These are phyloP conservation scores for Orthosia gothica DNA, from an alignment of 2,888 invertebrate species.

Conservation along the genomic window DNA sequence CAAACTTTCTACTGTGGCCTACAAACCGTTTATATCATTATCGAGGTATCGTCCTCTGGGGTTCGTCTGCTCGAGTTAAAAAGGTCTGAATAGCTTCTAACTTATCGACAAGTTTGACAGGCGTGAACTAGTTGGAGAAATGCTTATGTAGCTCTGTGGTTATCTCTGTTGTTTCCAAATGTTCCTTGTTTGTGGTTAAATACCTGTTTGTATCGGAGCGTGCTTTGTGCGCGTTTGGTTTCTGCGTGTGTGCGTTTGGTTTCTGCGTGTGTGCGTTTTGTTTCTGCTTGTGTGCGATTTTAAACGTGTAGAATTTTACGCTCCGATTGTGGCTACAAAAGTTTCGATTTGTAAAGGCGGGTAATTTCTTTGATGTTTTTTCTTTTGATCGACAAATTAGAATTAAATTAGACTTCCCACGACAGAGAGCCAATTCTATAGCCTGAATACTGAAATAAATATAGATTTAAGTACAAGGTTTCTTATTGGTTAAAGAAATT, in stretches of 20 bases:
- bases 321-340: background rate
- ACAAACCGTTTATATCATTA: conserved; percentile 28
- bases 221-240: background rate
- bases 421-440: background rate
- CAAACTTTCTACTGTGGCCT: background rate
- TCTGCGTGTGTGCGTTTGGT: background rate
- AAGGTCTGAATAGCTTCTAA: conserved; percentile 53
- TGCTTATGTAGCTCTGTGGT: conserved; percentile 28
- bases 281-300: background rate
- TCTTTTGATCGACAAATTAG: background rate
- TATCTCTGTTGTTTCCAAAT: conserved; percentile 43
- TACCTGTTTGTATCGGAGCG: too few relatives aligned
- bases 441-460: background rate
- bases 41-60: conserved; percentile 36
- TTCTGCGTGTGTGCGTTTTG: background rate
- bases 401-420: background rate
- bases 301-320: conserved; percentile 14
- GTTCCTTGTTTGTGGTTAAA: conserved; percentile 20
- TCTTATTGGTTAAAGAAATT: background rate
- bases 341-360: background rate
- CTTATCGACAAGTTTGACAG: conserved; percentile 62
- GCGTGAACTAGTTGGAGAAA: conserved; percentile 45
- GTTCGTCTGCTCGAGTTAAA: conserved; percentile 40
- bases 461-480: background rate
- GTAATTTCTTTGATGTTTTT: conserved; percentile 1